A percentile compares a stretch with the other conserved stretches of the same genome.
These are phyloP conservation scores for cattle (Bos taurus) DNA, from an alignment of 2,113 vertebrate genomes.

Conservation along the genomic window DNA sequence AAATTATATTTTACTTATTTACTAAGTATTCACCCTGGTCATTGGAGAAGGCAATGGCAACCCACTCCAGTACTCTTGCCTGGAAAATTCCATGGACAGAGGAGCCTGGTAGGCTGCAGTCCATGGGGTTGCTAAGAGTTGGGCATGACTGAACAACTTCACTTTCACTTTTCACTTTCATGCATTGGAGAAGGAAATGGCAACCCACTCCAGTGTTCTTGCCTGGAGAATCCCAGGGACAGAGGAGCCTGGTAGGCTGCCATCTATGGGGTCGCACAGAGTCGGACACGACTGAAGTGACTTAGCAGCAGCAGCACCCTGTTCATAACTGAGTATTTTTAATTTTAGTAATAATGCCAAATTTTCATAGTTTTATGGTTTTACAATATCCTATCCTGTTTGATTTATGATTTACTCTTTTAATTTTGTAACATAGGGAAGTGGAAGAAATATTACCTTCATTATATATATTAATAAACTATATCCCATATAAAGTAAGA, in stretches of 20 bases:
- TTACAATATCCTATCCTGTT: neutral
- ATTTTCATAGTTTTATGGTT: neutral
- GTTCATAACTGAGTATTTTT: neutral
- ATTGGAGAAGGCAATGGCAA: neutral
- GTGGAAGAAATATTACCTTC: neutral
- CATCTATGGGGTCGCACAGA: fast-evolving
- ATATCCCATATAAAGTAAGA: neutral
- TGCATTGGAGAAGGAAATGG: neutral
- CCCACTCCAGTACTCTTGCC: neutral
- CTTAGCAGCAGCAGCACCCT: neutral
- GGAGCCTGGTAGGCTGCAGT: neutral
- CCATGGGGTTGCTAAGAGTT: neutral
- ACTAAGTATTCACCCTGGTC: neutral
- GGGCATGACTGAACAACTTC: neutral
- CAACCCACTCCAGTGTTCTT: neutral
- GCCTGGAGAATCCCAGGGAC: neutral
- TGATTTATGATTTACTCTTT: neutral
- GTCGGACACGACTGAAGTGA: fast-evolving
- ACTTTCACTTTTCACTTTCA: neutral
- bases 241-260: neutral
- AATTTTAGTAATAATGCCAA: neutral
- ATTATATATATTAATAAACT: neutral
- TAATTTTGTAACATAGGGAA: neutral
- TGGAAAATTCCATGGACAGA: neutral
- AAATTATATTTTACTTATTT: neutral